Base-by-base conservation (phyloP, 1,140 invertebrate genomes). In the Diabrotica virgifera region DNA sequence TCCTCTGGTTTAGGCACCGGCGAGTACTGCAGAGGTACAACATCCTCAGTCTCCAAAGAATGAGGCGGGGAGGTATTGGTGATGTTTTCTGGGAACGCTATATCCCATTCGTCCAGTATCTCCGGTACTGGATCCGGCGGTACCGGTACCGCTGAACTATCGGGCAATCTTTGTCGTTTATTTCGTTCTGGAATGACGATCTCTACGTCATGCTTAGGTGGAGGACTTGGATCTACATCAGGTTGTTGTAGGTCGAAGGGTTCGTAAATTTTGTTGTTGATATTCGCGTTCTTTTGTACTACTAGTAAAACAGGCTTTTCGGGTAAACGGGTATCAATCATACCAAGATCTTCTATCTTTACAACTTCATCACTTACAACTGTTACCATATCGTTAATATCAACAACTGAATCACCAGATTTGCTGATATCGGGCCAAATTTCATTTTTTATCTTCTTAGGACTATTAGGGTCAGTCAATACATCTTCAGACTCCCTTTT, bases 401-500 rank as follows among this genome's bases (percentile, higher is more conserved):
- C 40, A 8, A n/a, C 40, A 10, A 46, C n/a, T 8, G 8, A 8
- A 46, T 46, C 40, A 10, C 8, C n/a, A 8, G n/a, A 10, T 10
- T 8, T 46, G 8, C 6, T n/a, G 8, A 46, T 46, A 55, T n/a
- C 13, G 37, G 69, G 69, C 69, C 69, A 70, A 55, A 70, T 70
- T 56, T 63, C 62, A 59, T 70, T 70, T 51, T 68, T 64, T 6
- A 63, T 35, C 36, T 63, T 65, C 53, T 63, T 64, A 13, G 65
- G 35, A 6, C 12, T 57, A n/a, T 65, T 66, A 6, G 24, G 51
- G n/a, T 53, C 37, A n/a, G 38, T 24, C 14, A 52, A 51, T 7
- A 50, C 52, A 5, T 69, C 64, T 54, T 58, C 35, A 6, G 70
- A 72, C 64, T 78, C 76, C 53, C 70, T 63, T 61, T 75, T 76